These are phyloP conservation scores for Leptoteleia sp. DNA, from an alignment of 1,140 invertebrate genomes.

Conservation along the genomic window DNA sequence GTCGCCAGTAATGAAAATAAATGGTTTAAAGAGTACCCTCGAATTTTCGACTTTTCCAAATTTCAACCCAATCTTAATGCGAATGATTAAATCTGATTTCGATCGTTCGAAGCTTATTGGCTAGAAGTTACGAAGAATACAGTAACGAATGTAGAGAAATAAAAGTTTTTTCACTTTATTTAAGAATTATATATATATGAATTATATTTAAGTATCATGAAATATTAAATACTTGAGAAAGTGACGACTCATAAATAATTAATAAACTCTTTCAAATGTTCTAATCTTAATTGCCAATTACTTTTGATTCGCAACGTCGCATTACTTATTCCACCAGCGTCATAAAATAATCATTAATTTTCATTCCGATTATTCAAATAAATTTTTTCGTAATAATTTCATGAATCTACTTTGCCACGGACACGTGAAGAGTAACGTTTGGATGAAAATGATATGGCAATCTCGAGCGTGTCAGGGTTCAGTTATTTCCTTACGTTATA, in stretches of 20 bases:
- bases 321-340: no score
- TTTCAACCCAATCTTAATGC: slow-evolving; percentile 8
- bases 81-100: slow-evolving; percentile 8
- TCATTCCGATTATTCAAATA: slow-evolving; percentile 12
- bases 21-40: slow-evolving; percentile 16
- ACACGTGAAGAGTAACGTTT: slow-evolving; percentile 44
- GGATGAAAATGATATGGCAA: slow-evolving; percentile 61
- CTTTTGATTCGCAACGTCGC: no score
- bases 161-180: no score
- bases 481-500: slow-evolving; percentile 61
- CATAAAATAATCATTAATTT: slow-evolving; percentile 6
- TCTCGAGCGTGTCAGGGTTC: slow-evolving; percentile 54
- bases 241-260: no score
- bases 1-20: slow-evolving; percentile 60
- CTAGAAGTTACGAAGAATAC: no score
- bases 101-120: slow-evolving; percentile 3
- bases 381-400: slow-evolving; percentile 28
- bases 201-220: no score
- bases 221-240: no score
- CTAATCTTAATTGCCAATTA: no score
- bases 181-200: no score
- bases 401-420: slow-evolving; percentile 34
- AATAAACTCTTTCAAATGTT: no score
- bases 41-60: not conserved
- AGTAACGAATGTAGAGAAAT: no score